Evolutionary conservation across 2,113 vertebrate species (phyloP).

Genomic region (Nestor notabilis): DNA sequence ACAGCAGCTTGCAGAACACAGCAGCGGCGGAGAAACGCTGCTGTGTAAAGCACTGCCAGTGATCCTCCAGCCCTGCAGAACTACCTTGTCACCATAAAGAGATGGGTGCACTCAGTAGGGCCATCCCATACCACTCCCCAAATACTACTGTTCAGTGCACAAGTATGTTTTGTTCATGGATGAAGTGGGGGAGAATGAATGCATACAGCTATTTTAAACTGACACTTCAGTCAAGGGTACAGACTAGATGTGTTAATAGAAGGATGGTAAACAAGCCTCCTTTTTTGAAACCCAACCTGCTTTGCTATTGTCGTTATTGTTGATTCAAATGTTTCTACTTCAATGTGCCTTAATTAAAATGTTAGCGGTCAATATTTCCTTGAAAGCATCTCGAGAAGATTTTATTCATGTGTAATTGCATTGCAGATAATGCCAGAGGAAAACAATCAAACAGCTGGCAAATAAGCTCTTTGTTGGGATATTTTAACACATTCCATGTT

Average conservation of each 20-base stretch:
- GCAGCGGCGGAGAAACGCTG: neutral
- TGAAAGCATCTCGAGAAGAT: slow-evolving; percentile 80
- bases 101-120: neutral
- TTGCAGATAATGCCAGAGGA: slow-evolving; percentile 65
- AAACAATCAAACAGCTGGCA: slow-evolving; percentile 67
- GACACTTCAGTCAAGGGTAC: neutral
- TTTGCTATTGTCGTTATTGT: neutral
- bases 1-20: neutral
- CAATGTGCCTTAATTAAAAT: slow-evolving; percentile 85
- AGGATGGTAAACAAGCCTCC: neutral
- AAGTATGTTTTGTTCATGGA: rapidly evolving
- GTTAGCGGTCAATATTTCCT: slow-evolving; percentile 86
- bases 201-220: neutral
- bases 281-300: slow-evolving; percentile 1
- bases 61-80: neutral
- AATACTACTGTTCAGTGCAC: neutral
- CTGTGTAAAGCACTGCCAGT: rapidly evolving
- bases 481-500: slow-evolving; percentile 6
- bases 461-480: neutral
- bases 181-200: neutral
- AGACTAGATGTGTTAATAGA: neutral
- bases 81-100: neutral
- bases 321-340: slow-evolving; percentile 69
- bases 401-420: slow-evolving; percentile 82
- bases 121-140: rapidly evolving